Evolutionary conservation across 2,888 invertebrate species (phyloP), one percentile per base, ranked within the genome.

Genomic region (Elegia similella): DNA sequence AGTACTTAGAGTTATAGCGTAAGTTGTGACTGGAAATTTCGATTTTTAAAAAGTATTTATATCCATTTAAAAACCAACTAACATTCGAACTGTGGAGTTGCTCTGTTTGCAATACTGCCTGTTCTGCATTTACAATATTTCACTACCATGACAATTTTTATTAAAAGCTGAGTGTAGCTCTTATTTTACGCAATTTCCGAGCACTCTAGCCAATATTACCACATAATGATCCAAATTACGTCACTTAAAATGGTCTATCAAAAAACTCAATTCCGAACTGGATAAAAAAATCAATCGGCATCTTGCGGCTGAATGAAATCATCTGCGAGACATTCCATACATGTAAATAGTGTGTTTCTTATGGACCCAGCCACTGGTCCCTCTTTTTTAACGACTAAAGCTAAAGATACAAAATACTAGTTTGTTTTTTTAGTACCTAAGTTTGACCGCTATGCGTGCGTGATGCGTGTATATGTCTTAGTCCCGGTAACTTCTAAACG

Each of bases 291-390:
- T 17, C 12, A 6, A 15, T 42, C 17, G 13, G 29, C 29, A 42
- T 52, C 52, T 52, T 23, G 38, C 1, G 17, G 23, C 42, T 23
- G 16, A 42, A 52, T 52, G 16, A 52, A 52, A 52, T 52, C 52
- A 52, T 52, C 52, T 42, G 52, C 34, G 42, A 52, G 46, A 46
- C 23, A 56, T 43, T n/a, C 52, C 43, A 52, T 43, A 43, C 48
- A 48, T 30, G 42, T 16, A 38, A 29, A 23, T 46, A 6, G 38
- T 38, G n/a, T 29, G n/a, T 29, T 46, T 2, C n/a, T n/a, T n/a
- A 46, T 46, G 46, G 29, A 23, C n/a, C 46, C n/a, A 29, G 5
- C 12, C 5, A n/a, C 1, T 13, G 12, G 29, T 13, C 46, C 46
- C 12, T 12, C 6, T 38, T 38, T 10, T n/a, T 38, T 12, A 12